A percentile compares a stretch with the other conserved stretches of the same genome.
Evolutionary conservation across 2,797 vertebrate genomes (phyloP).

Genomic region (Chelmon rostratus): DNA sequence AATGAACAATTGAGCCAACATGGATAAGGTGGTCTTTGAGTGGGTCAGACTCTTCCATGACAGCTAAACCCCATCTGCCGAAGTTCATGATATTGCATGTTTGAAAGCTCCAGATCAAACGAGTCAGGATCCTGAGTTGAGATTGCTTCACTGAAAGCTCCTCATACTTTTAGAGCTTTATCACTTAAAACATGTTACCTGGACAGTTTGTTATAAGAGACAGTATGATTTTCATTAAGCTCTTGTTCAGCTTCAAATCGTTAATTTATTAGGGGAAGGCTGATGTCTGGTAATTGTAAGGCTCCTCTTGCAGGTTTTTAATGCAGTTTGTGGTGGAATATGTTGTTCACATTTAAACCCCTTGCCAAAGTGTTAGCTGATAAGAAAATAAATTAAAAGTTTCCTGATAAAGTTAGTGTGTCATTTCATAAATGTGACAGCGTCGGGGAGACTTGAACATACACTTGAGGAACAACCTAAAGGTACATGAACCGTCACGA

Average conservation of each 20-base stretch:
- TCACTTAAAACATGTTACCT: background rate
- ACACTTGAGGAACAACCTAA: background rate
- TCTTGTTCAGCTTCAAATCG: background rate
- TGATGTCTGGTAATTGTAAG: background rate
- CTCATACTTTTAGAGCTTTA: background rate
- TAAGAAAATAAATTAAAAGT: conserved; percentile 31
- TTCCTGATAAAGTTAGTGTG: conserved; percentile 6
- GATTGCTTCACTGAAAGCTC: background rate
- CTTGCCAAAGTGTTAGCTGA: background rate
- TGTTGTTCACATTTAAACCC: conserved; percentile 3
- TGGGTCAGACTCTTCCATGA: too few relatives aligned
- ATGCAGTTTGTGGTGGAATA: background rate
- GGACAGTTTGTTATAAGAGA: background rate
- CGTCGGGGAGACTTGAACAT: background rate
- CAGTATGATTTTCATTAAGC: background rate
- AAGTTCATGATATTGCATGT: too few relatives aligned
- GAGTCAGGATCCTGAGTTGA: background rate
- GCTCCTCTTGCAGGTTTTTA: background rate
- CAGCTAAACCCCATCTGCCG: too few relatives aligned
- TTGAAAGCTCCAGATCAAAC: background rate
- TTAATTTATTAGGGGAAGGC: background rate
- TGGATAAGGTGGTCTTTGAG: too few relatives aligned
- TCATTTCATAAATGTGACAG: background rate
- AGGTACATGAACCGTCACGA: background rate
- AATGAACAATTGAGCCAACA: too few relatives aligned